Base-by-base conservation (phyloP, 2,113 vertebrate species). In the Clinocottus analis region DNA sequence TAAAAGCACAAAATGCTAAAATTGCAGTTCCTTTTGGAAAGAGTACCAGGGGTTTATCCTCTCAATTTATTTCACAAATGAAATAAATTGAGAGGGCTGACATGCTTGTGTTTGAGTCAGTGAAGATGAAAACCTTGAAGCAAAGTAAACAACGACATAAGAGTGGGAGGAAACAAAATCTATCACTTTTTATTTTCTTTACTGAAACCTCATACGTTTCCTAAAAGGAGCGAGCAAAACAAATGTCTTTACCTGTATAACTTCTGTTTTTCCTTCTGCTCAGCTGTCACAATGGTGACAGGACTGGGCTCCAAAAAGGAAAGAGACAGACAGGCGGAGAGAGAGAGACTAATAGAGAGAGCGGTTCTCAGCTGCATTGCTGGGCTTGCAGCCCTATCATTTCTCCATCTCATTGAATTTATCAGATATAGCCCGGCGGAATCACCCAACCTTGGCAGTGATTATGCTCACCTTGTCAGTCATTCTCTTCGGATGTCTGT, bases 321-420 rank as follows among this genome's bases (percentile, higher is more conserved):
- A 25, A 85, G 33, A 60, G 1, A 61, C 12, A 37, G 60, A 67
- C 27, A 73, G 55, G 63, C 60, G 72, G 65, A 29, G 17, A 75
- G 51, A 37, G 29, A 25, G 25, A 62, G 47, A 13, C 41, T 27
- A 67, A 69, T 21, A 29, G 47, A 25, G 31, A 51, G 27, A 81
- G 37, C 6, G 37, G 12, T n/a, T 74, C 14, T 77, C 31, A 66
- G 61, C 77, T 59, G 41, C 77, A 37, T 66, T 74, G 53, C 73
- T 63, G 71, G n/a, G 23, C 67, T 69, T 68, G 71, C 5, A n/a
- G 21, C 49, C 45, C 65, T 45, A 85, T 88, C 69, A 17, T 85
- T 85, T 74, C 65, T 84, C 60, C 79, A 75, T 87, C 83, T 90
- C 83, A 66, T 65, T 83, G 81, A 8, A 74, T 87, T 87, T 59